A percentile compares a stretch with the other conserved stretches of the same genome.
These are phyloP conservation scores for Zaprionus kolodkinae DNA, from an alignment of 1,140 invertebrate species.

Conservation along the genomic window DNA sequence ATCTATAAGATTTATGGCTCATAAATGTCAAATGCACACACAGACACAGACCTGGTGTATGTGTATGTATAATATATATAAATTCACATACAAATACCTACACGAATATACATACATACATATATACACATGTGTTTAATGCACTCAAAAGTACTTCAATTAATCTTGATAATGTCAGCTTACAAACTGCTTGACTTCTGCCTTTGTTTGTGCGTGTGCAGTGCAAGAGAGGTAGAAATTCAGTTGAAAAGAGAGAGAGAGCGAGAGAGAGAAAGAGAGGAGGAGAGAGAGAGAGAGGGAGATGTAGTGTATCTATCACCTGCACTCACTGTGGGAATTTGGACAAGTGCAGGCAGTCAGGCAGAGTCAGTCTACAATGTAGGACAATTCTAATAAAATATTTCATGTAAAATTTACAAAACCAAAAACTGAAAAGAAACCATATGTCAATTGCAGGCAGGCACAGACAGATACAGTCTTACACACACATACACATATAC, in stretches of 20 bases:
- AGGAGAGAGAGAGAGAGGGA: not conserved
- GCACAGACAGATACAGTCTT: constrained; percentile 46
- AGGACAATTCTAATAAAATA: constrained; percentile 74
- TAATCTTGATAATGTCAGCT: constrained; percentile 76
- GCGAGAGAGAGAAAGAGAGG: not conserved
- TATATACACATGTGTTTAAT: not conserved
- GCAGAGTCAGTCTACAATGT: constrained; percentile 24
- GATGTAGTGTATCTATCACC: constrained; percentile 38
- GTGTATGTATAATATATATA: constrained; percentile 2
- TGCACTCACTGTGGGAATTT: constrained; percentile 60
- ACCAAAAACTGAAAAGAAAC: constrained; percentile 71
- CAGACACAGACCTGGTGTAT: constrained; percentile 1
- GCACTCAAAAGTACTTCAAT: constrained; percentile 53
- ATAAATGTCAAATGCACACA: constrained; percentile 75
- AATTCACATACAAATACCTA: not conserved
- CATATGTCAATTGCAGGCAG: constrained; percentile 78
- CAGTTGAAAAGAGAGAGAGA: no score
- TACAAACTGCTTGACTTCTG: constrained; percentile 50
- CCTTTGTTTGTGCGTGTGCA: constrained; percentile 4
- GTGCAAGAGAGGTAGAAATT: no score
- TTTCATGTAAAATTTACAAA: constrained; percentile 77
- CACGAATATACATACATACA: no score
- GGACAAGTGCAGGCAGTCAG: constrained; percentile 40
- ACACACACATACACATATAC: no score
- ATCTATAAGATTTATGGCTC: constrained; percentile 68